phyloP scores from a whole-genome alignment of 2,888 invertebrate genomes.

The Rhodophaea formosa region DNA sequence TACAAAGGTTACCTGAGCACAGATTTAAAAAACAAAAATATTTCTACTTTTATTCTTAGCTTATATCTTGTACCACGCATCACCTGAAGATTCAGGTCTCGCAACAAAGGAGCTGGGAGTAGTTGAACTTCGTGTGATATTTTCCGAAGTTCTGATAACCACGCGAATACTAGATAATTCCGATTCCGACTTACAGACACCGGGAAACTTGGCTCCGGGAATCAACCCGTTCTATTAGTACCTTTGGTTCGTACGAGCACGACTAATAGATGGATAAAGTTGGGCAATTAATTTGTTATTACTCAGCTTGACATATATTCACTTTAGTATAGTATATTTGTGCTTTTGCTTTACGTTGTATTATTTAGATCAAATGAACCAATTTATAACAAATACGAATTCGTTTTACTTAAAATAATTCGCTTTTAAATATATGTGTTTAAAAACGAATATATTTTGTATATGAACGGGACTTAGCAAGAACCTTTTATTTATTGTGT shows the following conservation, averaged over 20 bases:
- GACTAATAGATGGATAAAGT: background rate
- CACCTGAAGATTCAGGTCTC: constrained; percentile 30
- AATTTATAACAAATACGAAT: too few relatives aligned
- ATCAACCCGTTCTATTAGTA: constrained; percentile 10
- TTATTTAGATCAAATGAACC: too few relatives aligned
- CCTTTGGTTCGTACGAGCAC: background rate
- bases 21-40: too few relatives aligned
- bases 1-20: too few relatives aligned
- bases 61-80: background rate
- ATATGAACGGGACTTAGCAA: too few relatives aligned
- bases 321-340: too few relatives aligned
- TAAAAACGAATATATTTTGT: too few relatives aligned
- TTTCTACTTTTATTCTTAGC: too few relatives aligned
- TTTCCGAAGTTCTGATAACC: constrained; percentile 63
- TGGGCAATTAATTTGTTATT: background rate
- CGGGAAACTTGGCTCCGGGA: constrained; percentile 10
- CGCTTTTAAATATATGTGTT: too few relatives aligned
- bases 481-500: too few relatives aligned
- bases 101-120: constrained; percentile 52
- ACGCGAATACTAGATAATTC: constrained; percentile 35
- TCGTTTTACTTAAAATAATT: too few relatives aligned
- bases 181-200: background rate
- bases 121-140: constrained; percentile 54
- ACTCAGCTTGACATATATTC: background rate
- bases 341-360: too few relatives aligned